Conservation (phyloP, 2,113 vertebrate species). For the Mesitornis unicolor region DNA sequence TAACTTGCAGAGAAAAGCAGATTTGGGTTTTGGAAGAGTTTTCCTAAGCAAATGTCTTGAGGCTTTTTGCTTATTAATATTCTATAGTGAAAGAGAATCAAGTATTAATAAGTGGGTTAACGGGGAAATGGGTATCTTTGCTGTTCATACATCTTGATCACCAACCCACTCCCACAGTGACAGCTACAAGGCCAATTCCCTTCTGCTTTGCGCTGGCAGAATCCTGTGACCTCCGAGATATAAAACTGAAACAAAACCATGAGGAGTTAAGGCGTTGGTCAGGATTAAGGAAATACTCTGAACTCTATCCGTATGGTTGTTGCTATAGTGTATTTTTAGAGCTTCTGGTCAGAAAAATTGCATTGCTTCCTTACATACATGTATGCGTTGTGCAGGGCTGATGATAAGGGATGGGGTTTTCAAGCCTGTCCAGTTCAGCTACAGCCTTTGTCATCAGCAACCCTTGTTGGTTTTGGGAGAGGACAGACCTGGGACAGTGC, state of each 20-base stretch:
- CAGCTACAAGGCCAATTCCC: neutral
- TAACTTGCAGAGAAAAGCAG: neutral
- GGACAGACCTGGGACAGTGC: accelerated
- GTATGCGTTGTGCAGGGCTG: neutral
- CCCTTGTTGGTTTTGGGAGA: neutral
- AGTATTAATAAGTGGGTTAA: neutral
- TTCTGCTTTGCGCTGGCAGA: neutral
- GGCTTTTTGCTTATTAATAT: neutral
- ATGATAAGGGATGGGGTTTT: neutral
- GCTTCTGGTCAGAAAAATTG: neutral
- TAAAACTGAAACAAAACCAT: neutral
- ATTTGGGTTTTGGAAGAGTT: neutral
- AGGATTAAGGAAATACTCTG: neutral
- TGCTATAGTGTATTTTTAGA: neutral
- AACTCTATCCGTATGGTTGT: neutral
- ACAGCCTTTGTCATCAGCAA: neutral
- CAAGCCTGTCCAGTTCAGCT: neutral
- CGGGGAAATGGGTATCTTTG: neutral
- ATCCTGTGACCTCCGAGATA: neutral
- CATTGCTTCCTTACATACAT: neutral
- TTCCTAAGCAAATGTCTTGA: neutral
- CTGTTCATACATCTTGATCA: neutral
- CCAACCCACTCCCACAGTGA: neutral
- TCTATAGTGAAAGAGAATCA: neutral
- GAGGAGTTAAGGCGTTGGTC: neutral